Conservation (phyloP, 2,888 invertebrate species). For the Xiphydria camelus region DNA sequence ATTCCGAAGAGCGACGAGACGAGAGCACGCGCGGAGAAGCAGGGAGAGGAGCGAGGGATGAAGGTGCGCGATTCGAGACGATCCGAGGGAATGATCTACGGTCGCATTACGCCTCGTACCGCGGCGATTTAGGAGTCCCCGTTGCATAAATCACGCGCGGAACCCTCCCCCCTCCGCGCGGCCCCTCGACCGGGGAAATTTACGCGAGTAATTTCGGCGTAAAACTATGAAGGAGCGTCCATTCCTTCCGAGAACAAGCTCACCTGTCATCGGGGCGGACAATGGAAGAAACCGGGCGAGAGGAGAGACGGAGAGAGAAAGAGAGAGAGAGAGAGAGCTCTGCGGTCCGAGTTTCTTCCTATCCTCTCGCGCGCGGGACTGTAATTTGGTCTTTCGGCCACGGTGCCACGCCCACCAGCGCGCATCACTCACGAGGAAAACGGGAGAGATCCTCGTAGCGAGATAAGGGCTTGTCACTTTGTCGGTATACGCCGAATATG, state of each 20-base stretch:
- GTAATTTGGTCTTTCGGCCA: constrained; percentile 37
- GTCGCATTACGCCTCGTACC: not conserved
- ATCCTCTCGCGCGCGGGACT: constrained; percentile 21
- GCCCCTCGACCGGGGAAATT: constrained; percentile 25
- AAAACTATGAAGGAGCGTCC: constrained; percentile 25
- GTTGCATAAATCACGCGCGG: constrained; percentile 30
- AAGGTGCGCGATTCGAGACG: not conserved
- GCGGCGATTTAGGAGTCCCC: constrained; percentile 6
- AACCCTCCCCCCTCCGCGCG: constrained; percentile 2
- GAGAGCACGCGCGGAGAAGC: too few species aligned
- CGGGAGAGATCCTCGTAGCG: constrained; percentile 20
- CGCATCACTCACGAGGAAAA: constrained; percentile 32
- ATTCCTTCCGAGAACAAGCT: constrained; percentile 36
- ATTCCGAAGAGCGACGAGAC: too few species aligned
- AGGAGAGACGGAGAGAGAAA: too few species aligned
- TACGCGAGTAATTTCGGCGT: constrained; percentile 29
- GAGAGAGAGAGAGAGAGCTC: too few species aligned
- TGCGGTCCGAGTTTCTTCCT: too few species aligned
- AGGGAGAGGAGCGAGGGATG: not conserved
- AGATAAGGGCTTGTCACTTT: constrained; percentile 41
- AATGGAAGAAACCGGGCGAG: too few species aligned
- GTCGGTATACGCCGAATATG: constrained; percentile 35
- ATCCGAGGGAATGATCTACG: not conserved
- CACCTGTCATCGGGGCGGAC: constrained; percentile 43
- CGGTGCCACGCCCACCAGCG: constrained; percentile 42